These are phyloP conservation scores for Melanotaenia pygmaea DNA, from an alignment of 2,797 vertebrate species.

Conservation along the genomic window DNA sequence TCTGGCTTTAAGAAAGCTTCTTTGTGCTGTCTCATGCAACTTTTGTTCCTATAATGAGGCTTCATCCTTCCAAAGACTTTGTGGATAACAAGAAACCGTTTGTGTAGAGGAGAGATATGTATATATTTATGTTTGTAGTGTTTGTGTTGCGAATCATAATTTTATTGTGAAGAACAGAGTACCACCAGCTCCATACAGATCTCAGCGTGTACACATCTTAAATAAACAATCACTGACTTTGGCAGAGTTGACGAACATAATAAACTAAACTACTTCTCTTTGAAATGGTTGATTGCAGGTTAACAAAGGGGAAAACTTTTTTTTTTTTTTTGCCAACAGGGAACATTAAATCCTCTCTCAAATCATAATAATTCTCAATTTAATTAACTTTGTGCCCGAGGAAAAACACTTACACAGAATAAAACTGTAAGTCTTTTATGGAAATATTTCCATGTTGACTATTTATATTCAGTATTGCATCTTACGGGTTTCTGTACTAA, in stretches of 20 bases:
- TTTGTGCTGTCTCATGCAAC: conserved; percentile 63
- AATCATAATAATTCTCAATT: neutral
- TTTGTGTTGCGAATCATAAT: conserved; percentile 32
- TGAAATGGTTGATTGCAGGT: neutral
- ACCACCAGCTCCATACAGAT: conserved; percentile 20
- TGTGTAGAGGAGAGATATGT: conserved; percentile 42
- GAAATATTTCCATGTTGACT: neutral
- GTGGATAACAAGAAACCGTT: conserved; percentile 63
- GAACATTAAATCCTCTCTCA: neutral
- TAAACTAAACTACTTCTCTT: neutral
- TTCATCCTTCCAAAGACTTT: conserved; percentile 64
- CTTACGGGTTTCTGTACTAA: neutral
- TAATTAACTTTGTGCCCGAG: neutral
- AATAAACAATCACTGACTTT: neutral
- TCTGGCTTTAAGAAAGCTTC: conserved; percentile 63
- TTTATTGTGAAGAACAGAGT: conserved; percentile 28
- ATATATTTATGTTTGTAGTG: conserved; percentile 40
- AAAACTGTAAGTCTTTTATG: neutral
- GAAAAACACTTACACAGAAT: neutral
- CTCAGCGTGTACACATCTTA: neutral
- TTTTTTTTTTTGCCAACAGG: neutral
- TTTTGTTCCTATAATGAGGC: conserved; percentile 68
- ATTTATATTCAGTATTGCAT: neutral
- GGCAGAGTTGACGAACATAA: neutral
- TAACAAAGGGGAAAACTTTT: neutral